phyloP scores from a whole-genome alignment of 2,113 vertebrate species.

The Oncorhynchus nerka region DNA sequence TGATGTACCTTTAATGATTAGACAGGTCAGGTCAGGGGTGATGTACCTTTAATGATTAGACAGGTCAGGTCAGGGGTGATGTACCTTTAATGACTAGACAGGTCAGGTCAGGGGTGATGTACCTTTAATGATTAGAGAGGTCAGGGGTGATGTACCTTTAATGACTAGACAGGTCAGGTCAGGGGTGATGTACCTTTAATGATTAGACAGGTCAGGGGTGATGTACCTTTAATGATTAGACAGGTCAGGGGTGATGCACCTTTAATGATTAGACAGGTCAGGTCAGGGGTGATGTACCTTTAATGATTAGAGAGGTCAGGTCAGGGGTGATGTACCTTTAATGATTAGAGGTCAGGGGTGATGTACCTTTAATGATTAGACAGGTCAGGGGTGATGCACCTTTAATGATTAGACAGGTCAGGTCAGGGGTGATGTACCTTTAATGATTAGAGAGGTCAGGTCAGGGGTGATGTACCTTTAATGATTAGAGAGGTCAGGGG shows the following conservation, averaged over 20 bases:
- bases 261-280: slow-evolving; percentile 21
- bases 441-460: no score
- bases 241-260: not conserved
- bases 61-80: slow-evolving; percentile 1
- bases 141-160: not conserved
- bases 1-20: no score
- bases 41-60: slow-evolving; percentile 29
- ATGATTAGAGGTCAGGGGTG: slow-evolving; percentile 15
- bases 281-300: not conserved
- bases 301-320: no score
- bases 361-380: slow-evolving; percentile 22
- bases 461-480: not conserved
- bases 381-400: not conserved
- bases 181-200: not conserved
- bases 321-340: not conserved
- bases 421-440: not conserved
- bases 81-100: no score
- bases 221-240: no score
- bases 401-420: slow-evolving; percentile 26
- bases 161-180: slow-evolving; percentile 5
- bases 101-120: not conserved
- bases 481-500: slow-evolving; percentile 22
- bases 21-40: no score
- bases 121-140: no score
- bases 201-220: slow-evolving; percentile 17